These are phyloP conservation scores for Umimayanthus kanabou DNA, from an alignment of 92 coral and sea anemone species.

Conservation along the genomic window DNA sequence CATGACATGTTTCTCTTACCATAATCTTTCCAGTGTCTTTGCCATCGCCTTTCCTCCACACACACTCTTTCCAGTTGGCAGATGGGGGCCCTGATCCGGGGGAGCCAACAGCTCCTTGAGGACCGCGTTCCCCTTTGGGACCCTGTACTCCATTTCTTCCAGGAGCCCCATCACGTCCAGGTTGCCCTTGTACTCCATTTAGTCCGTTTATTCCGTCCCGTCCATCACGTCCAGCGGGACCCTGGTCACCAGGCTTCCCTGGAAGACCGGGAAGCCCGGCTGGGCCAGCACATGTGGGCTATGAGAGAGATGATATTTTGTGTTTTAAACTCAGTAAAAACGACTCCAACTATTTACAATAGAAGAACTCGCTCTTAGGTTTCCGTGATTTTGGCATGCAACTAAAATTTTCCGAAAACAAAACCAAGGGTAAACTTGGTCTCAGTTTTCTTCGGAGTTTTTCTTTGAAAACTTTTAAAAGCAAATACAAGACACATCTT, in stretches of 20 bases:
- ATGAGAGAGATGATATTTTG: no score
- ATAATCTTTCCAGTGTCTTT: neutral
- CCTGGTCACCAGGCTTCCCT: neutral
- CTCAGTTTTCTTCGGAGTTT: no score
- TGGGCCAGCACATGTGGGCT: neutral
- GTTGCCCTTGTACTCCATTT: neutral
- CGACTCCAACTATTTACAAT: no score
- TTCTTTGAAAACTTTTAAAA: no score
- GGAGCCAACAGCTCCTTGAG: neutral
- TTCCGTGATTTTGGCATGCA: no score
- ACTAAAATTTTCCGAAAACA: no score
- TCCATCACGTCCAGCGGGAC: neutral
- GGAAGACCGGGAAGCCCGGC: constrained; percentile 3
- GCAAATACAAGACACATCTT: no score
- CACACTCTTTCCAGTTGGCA: no score
- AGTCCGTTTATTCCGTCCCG: neutral
- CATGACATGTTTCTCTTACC: neutral
- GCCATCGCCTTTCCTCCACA: neutral
- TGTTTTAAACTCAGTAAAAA: no score
- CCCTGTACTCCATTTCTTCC: neutral
- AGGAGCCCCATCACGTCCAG: neutral
- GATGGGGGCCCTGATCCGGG: no score
- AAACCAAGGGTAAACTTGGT: no score
- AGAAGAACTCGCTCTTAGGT: no score
- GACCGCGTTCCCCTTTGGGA: neutral